Percentiles rank a stretch among this genome's conserved stretches.
phyloP scores from a whole-genome alignment of 2,888 invertebrate species.

The Cheilosia pagana region DNA sequence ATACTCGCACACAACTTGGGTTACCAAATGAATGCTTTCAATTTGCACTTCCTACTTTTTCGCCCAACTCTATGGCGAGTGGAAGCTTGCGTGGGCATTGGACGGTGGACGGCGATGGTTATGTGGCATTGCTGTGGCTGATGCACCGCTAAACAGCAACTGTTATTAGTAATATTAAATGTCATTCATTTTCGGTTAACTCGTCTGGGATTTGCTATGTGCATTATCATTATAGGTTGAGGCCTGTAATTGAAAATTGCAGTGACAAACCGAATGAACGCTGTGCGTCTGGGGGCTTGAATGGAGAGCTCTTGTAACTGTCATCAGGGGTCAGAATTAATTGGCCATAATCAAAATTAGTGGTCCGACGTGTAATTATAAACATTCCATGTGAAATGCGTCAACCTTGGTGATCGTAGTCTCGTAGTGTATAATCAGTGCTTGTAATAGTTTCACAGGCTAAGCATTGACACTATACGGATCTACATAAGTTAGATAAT shows the following conservation, averaged over 20 bases:
- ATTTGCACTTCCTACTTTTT: slow-evolving; percentile 19
- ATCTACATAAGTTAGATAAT: too few relatives aligned
- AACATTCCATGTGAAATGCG: neutral
- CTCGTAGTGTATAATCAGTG: neutral
- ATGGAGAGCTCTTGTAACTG: slow-evolving; percentile 7
- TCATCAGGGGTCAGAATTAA: slow-evolving; percentile 37
- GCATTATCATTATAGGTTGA: slow-evolving; percentile 53
- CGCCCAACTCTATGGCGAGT: neutral
- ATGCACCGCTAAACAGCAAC: slow-evolving; percentile 35
- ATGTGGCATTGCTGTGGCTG: slow-evolving; percentile 18
- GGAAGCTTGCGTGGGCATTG: too few relatives aligned
- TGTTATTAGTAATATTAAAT: slow-evolving; percentile 63
- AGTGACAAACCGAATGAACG: slow-evolving; percentile 49
- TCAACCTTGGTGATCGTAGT: neutral
- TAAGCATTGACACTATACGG: too few relatives aligned
- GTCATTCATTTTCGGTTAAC: slow-evolving; percentile 58
- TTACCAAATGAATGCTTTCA: slow-evolving; percentile 33
- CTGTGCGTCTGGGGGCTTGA: slow-evolving; percentile 16
- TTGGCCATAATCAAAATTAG: slow-evolving; percentile 61
- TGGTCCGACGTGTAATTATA: slow-evolving; percentile 26
- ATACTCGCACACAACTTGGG: slow-evolving; percentile 2
- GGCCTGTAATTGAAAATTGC: slow-evolving; percentile 67
- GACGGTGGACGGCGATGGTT: neutral
- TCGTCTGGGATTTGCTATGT: slow-evolving; percentile 46
- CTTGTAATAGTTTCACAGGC: too few relatives aligned